Percentiles rank a stretch among this genome's conserved stretches.
These are phyloP conservation scores for Dasyornis broadbenti DNA, from an alignment of 2,113 vertebrate species.

Conservation along the genomic window DNA sequence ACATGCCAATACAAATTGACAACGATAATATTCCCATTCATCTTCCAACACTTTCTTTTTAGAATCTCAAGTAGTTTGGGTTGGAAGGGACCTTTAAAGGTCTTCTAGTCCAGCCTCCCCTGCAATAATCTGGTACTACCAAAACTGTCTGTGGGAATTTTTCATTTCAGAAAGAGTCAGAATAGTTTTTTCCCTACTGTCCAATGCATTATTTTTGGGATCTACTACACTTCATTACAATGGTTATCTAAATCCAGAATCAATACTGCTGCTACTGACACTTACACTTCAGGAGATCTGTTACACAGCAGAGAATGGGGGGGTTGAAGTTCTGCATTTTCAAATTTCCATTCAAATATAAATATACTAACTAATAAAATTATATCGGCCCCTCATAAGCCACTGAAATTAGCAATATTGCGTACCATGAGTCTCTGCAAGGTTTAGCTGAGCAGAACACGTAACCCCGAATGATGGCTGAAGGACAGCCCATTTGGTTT, in stretches of 20 bases:
- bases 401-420: not conserved
- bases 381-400: not conserved
- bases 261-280: not conserved
- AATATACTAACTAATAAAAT: not conserved
- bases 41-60: not conserved
- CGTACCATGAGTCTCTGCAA: not conserved
- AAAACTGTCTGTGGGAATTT: not conserved
- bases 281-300: not conserved
- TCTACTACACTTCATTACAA: not conserved
- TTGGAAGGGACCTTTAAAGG: not conserved
- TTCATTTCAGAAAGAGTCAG: not conserved
- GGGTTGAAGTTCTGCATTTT: not conserved
- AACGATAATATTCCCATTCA: not conserved
- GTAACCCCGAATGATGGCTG: not conserved
- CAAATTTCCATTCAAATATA: not conserved
- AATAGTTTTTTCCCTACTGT: not conserved
- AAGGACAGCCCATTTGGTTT: not conserved
- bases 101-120: accelerated
- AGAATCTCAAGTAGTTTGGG: not conserved
- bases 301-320: not conserved
- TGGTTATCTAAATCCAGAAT: not conserved
- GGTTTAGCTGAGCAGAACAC: not conserved
- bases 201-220: not conserved
- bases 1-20: not conserved
- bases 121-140: not conserved